phyloP scores from a whole-genome alignment of 2,888 invertebrate species.

The Melipona beecheii region DNA sequence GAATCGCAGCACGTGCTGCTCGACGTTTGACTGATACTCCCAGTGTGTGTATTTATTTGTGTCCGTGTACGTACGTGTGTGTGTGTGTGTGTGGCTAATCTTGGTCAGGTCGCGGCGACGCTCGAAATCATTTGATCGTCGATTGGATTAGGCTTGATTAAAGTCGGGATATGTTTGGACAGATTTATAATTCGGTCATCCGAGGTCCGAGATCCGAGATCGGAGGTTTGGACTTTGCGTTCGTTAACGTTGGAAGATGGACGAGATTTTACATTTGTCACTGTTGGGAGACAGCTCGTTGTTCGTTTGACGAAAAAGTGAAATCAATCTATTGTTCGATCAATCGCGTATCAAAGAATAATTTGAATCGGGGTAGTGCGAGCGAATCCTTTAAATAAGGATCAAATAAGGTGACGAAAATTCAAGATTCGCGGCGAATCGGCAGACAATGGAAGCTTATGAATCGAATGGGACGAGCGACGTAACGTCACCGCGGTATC shows the following conservation, averaged over 20 bases:
- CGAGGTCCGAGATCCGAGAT: background rate
- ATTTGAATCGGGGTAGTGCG: background rate
- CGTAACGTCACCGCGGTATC: slow-evolving; percentile 23
- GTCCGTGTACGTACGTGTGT: slow-evolving; percentile 57
- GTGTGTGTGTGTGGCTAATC: slow-evolving; percentile 73
- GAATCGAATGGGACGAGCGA: slow-evolving; percentile 39
- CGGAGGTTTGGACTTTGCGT: background rate
- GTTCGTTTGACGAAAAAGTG: background rate
- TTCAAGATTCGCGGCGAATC: slow-evolving; percentile 5
- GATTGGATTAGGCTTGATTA: slow-evolving; percentile 9
- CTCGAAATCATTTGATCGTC: slow-evolving; percentile 40
- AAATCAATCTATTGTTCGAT: too few relatives aligned
- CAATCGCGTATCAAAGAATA: background rate
- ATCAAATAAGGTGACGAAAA: slow-evolving; percentile 41
- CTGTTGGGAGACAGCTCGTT: background rate
- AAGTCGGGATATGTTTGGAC: slow-evolving; percentile 34
- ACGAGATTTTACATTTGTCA: background rate
- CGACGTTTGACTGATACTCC: slow-evolving; percentile 81
- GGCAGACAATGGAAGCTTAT: slow-evolving; percentile 25
- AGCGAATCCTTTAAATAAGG: slow-evolving; percentile 20
- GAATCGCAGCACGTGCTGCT: slow-evolving; percentile 81
- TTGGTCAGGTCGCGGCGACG: slow-evolving; percentile 59
- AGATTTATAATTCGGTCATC: background rate
- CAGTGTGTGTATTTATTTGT: slow-evolving; percentile 66
- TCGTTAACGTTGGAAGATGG: background rate